Evolutionary conservation across 2,888 invertebrate genomes (phyloP).

Genomic region (Drosophila barbarae): DNA sequence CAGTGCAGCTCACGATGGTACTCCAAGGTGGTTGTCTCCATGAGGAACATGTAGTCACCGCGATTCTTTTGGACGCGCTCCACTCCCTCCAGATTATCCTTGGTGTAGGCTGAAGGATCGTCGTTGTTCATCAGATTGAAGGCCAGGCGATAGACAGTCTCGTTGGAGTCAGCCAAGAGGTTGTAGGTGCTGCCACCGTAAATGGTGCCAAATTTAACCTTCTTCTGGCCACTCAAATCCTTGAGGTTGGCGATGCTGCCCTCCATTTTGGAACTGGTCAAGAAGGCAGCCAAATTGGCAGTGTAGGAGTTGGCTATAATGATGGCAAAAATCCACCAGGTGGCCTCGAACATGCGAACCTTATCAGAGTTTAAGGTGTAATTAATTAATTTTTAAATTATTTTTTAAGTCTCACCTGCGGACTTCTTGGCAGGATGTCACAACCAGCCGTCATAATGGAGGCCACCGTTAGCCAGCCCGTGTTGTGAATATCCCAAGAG

Average conservation of each 20-base stretch:
- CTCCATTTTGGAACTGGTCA: slow-evolving; percentile 93
- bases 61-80: slow-evolving; percentile 87
- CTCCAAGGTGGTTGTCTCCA: slow-evolving; percentile 97
- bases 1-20: slow-evolving; percentile 91
- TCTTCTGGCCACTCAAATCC: slow-evolving; percentile 93
- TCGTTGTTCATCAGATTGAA: slow-evolving; percentile 92
- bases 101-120: slow-evolving; percentile 89
- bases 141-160: slow-evolving; percentile 91
- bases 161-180: slow-evolving; percentile 93
- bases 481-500: slow-evolving; percentile 91
- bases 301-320: slow-evolving; percentile 94
- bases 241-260: slow-evolving; percentile 93
- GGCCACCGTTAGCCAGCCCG: slow-evolving; percentile 96
- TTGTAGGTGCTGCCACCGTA: slow-evolving; percentile 92
- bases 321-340: slow-evolving; percentile 91
- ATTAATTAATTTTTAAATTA: too few species aligned
- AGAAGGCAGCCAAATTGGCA: slow-evolving; percentile 95
- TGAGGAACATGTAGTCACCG: slow-evolving; percentile 93
- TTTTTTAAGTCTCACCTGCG: slow-evolving; percentile 80
- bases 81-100: slow-evolving; percentile 89
- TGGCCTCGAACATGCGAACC: slow-evolving; percentile 87
- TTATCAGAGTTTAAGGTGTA: neutral
- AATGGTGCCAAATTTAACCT: slow-evolving; percentile 95
- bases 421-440: slow-evolving; percentile 92
- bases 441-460: slow-evolving; percentile 96